A percentile compares a stretch with the other conserved stretches of the same genome.
These are phyloP conservation scores for Urechis unicinctus DNA, from an alignment of 2,888 invertebrate species.

Conservation along the genomic window DNA sequence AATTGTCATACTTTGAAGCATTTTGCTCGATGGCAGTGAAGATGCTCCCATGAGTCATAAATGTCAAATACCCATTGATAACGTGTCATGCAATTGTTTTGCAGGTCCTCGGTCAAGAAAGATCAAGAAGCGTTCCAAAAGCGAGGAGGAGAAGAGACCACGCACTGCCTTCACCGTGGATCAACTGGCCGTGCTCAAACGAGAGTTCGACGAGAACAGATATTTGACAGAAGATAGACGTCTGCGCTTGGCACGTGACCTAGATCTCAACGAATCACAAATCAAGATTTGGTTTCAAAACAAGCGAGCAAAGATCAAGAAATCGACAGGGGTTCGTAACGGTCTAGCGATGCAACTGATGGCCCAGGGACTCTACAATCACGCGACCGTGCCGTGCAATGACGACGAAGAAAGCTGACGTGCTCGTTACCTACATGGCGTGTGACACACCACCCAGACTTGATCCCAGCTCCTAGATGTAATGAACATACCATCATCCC, in stretches of 20 bases:
- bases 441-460: too few relatives aligned
- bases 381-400: conserved; percentile 44
- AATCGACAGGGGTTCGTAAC: conserved; percentile 71
- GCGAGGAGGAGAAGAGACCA: conserved; percentile 66
- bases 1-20: too few relatives aligned
- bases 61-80: too few relatives aligned
- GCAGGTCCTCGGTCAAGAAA: conserved; percentile 39
- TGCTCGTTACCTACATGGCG: too few relatives aligned
- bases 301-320: conserved; percentile 94
- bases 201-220: conserved; percentile 69
- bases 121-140: conserved; percentile 16
- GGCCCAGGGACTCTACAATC: conserved; percentile 92
- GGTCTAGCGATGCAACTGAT: conserved; percentile 82
- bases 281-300: conserved; percentile 97
- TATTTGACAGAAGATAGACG: conserved; percentile 86
- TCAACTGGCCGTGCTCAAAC: conserved; percentile 74
- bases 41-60: too few relatives aligned
- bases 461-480: too few relatives aligned
- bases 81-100: too few relatives aligned
- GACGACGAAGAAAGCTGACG: neutral
- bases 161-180: conserved; percentile 89
- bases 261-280: conserved; percentile 73
- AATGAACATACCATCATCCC: too few relatives aligned
- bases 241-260: conserved; percentile 78
- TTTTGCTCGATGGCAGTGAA: too few relatives aligned